Conservation (phyloP, 2,797 vertebrate species). For the Oryzias sinensis region DNA sequence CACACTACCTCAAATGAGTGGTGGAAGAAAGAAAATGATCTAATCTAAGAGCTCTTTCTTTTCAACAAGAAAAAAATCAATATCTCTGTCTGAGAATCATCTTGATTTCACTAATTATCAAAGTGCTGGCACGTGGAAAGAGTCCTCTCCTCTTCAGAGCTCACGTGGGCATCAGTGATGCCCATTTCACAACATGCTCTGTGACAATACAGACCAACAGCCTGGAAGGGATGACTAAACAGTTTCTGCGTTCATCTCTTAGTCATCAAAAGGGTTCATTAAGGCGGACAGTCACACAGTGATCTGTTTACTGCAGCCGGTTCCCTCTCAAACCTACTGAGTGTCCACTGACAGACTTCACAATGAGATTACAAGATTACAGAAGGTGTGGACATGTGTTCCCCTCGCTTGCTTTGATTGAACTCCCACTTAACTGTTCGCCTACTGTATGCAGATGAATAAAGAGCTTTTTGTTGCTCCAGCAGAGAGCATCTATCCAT, state of each 20-base stretch:
- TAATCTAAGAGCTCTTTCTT: slow-evolving; percentile 23
- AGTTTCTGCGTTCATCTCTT: slow-evolving; percentile 32
- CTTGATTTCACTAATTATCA: background rate
- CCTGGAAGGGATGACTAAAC: slow-evolving; percentile 37
- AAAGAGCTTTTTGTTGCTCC: slow-evolving; percentile 2
- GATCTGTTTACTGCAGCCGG: slow-evolving; percentile 44
- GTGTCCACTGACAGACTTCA: slow-evolving; percentile 37
- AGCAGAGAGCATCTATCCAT: no score
- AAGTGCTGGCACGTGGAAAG: background rate
- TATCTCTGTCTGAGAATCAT: background rate
- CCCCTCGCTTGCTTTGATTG: slow-evolving; percentile 55
- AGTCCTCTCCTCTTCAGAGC: background rate
- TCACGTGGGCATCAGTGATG: background rate
- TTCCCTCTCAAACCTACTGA: slow-evolving; percentile 20
- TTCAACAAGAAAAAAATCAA: slow-evolving; percentile 15
- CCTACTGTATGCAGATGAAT: slow-evolving; percentile 39
- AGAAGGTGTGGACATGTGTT: slow-evolving; percentile 52
- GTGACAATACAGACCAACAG: slow-evolving; percentile 16
- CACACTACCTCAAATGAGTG: no score
- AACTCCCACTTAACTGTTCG: slow-evolving; percentile 45
- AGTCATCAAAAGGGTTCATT: slow-evolving; percentile 45
- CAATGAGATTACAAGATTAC: slow-evolving; percentile 69
- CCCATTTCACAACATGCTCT: slow-evolving; percentile 22
- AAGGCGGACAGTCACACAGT: slow-evolving; percentile 22
- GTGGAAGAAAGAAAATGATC: no score